Evolutionary conservation across 2,797 vertebrate genomes (phyloP), one percentile per base, ranked within the genome.

Genomic region (Crax fasciolata): DNA sequence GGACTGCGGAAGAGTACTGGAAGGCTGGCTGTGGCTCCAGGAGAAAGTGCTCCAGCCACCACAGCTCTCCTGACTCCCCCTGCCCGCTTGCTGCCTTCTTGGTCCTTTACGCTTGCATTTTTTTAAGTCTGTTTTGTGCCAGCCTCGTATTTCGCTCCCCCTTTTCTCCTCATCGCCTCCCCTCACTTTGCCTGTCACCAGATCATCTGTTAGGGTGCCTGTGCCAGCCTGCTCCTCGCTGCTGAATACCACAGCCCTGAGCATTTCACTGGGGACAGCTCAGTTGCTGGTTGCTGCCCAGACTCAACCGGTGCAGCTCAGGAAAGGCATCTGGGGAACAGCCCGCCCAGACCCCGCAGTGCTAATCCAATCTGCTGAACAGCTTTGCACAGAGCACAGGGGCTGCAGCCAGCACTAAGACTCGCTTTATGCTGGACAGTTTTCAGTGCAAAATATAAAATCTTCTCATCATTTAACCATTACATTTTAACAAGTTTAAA

Each of bases 41-140:
- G 59, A 28, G 51, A 76, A 51, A 0, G 0, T 46, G 19, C 38
- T 81, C 17, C 62, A 81, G 54, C n/a, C 59, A 30, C 18, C 23
- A 25, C 51, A 76, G 57, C 6, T 75, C 28, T 52, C 52, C 38
- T 32, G 57, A 72, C 41, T 46, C 16, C 39, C 51, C n/a, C 39
- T 57, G 14, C 2, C 0, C 0, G 2, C 39, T 13, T 8, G 10
- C 20, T 38, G 68, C 20, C 25, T 59, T 48, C 41, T 38, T 32
- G 7, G 4, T n/a, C 27, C 35, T 35, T 35, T 35, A 35, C 35
- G 35, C 35, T 35, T 35, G 35, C 35, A 30, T 59, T 82, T 52
- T 49, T 57, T 75, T 44, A 25, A 0, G 0, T 23, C 43, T 30
- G 21, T 73, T 30, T 28, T 9, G 3, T 35, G 35, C 18, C 51